phyloP scores from a whole-genome alignment of 2,113 vertebrate species.

The Nyctibius bracteatus region DNA sequence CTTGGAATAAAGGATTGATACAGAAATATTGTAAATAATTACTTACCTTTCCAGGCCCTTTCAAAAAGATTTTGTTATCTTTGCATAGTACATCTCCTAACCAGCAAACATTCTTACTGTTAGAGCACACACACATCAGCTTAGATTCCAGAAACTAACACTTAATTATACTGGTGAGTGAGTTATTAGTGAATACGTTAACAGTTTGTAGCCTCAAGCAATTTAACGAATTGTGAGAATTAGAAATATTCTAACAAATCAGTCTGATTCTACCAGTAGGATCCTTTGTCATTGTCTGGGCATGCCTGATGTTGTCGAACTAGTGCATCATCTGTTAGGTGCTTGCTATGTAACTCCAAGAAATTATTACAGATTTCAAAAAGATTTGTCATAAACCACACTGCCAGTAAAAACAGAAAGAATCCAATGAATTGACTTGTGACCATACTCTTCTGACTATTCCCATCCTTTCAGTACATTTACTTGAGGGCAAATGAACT shows the following conservation, averaged over 20 bases:
- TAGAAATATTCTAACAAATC: background rate
- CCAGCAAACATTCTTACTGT: slow-evolving; percentile 25
- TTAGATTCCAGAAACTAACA: background rate
- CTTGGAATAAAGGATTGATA: slow-evolving; percentile 8
- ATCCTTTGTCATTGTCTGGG: background rate
- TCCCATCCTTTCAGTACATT: background rate
- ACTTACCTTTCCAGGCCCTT: slow-evolving; percentile 72
- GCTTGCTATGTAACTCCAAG: background rate
- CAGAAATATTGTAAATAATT: background rate
- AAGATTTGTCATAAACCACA: background rate
- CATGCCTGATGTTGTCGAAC: background rate
- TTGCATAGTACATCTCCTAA: slow-evolving; percentile 19
- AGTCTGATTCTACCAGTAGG: background rate
- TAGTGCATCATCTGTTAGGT: background rate
- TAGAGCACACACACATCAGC: background rate
- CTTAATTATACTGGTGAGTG: background rate
- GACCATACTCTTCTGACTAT: background rate
- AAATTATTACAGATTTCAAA: background rate
- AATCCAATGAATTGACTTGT: background rate
- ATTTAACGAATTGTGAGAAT: background rate
- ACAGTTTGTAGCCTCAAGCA: background rate
- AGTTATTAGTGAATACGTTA: background rate
- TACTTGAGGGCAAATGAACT: background rate
- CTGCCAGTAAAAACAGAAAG: background rate
- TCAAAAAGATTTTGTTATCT: slow-evolving; percentile 22